These are phyloP conservation scores for Aporrectodea caliginosa DNA, from an alignment of 1,140 invertebrate genomes.

Conservation along the genomic window DNA sequence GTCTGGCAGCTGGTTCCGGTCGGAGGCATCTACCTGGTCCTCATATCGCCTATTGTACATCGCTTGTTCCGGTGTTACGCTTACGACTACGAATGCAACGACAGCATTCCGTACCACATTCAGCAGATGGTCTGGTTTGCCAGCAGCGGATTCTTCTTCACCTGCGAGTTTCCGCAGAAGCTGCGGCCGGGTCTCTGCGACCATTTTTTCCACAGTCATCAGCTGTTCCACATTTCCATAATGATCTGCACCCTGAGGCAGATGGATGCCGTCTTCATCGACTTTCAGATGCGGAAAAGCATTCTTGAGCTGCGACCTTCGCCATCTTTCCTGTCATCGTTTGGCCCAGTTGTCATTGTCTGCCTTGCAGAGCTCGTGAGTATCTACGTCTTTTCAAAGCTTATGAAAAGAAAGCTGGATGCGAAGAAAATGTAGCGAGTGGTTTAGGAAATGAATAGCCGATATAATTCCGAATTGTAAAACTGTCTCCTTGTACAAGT, in stretches of 20 bases:
- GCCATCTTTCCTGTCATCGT: constrained; percentile 26
- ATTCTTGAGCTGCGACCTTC: constrained; percentile 7
- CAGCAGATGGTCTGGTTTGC: constrained; percentile 51
- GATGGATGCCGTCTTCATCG: constrained; percentile 30
- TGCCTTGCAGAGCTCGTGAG: constrained; percentile 9
- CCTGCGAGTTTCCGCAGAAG: constrained; percentile 51
- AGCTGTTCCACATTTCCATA: constrained; percentile 53
- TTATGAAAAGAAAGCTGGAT: not conserved
- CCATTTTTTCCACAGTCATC: constrained; percentile 52
- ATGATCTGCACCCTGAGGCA: constrained; percentile 24
- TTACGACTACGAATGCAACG: constrained; percentile 37
- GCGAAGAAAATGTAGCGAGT: no score
- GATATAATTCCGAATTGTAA: no score
- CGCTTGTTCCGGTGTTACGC: constrained; percentile 36
- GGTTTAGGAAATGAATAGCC: no score
- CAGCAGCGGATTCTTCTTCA: constrained; percentile 49
- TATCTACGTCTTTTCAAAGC: constrained; percentile 13
- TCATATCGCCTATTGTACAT: constrained; percentile 49
- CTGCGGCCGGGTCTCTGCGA: constrained; percentile 52
- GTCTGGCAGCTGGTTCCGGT: constrained; percentile 51
- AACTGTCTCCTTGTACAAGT: no score
- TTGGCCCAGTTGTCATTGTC: constrained; percentile 21
- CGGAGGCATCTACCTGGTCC: constrained; percentile 44
- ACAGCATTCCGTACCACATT: constrained; percentile 44
- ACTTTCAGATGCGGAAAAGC: constrained; percentile 19